These are phyloP conservation scores for Drosophila kurseongensis DNA, from an alignment of 1,140 invertebrate genomes.

Conservation along the genomic window DNA sequence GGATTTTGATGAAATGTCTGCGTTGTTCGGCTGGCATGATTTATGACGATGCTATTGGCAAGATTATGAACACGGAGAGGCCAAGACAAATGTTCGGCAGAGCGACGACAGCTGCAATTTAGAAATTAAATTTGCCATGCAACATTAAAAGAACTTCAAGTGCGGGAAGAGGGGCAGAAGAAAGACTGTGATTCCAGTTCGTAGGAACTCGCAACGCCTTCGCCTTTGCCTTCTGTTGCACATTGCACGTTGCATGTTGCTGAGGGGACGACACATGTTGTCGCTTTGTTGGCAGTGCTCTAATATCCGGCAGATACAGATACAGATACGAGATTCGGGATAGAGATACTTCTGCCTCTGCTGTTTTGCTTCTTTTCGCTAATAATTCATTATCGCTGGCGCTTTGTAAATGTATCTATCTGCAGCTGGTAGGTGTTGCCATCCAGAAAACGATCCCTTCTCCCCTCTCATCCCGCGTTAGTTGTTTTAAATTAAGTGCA, in stretches of 20 bases:
- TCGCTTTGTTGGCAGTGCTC: slow-evolving; percentile 47
- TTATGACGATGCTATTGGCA: slow-evolving; percentile 68
- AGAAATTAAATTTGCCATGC: slow-evolving; percentile 83
- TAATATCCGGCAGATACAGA: slow-evolving; percentile 74
- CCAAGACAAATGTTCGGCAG: slow-evolving; percentile 39
- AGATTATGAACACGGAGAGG: slow-evolving; percentile 55
- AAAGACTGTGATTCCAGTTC: slow-evolving; percentile 54
- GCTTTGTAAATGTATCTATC: slow-evolving; percentile 50
- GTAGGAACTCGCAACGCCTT: slow-evolving; percentile 53
- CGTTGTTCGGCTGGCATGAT: slow-evolving; percentile 53
- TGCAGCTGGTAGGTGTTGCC: slow-evolving; percentile 42
- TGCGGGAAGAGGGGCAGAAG: neutral
- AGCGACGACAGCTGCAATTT: slow-evolving; percentile 79
- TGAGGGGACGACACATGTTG: slow-evolving; percentile 48
- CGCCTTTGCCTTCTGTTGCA: slow-evolving; percentile 15
- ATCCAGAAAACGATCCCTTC: slow-evolving; percentile 18
- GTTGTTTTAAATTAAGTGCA: slow-evolving; percentile 70
- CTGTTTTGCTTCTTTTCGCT: slow-evolving; percentile 23
- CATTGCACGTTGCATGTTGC: slow-evolving; percentile 33
- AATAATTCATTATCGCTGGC: slow-evolving; percentile 75
- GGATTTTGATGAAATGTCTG: slow-evolving; percentile 58
- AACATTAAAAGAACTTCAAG: slow-evolving; percentile 68
- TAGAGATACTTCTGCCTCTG: slow-evolving; percentile 7
- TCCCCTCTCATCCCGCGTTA: slow-evolving; percentile 4
- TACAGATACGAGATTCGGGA: slow-evolving; percentile 27